Evolutionary conservation across 2,113 vertebrate genomes (phyloP).

Genomic region (Garra rufa): DNA sequence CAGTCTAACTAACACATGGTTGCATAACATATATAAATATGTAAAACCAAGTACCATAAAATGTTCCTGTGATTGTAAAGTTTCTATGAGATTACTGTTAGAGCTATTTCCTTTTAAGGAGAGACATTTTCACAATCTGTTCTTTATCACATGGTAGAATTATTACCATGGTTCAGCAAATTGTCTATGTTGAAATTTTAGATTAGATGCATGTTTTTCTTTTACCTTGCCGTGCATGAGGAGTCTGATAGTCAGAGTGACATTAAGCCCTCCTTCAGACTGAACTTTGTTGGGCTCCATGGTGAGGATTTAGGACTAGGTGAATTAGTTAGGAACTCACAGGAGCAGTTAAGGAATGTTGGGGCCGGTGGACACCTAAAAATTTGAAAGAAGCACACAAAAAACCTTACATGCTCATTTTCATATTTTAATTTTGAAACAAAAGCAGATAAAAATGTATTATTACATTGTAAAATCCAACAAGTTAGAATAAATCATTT

Average conservation of each 20-base stretch:
- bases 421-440: background rate
- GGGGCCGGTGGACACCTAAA: conserved; percentile 76
- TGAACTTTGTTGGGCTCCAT: conserved; percentile 93
- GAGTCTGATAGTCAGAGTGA: conserved; percentile 95
- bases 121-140: background rate
- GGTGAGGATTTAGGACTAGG: conserved; percentile 52
- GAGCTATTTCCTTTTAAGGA: background rate
- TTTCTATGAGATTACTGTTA: background rate
- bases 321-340: conserved; percentile 63
- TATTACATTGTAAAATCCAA: background rate
- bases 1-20: background rate
- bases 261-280: conserved; percentile 92
- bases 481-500: background rate
- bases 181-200: background rate
- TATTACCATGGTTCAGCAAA: background rate
- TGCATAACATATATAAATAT: background rate
- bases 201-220: background rate
- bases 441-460: background rate
- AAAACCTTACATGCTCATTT: background rate
- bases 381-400: background rate
- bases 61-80: background rate
- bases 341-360: conserved; percentile 69
- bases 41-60: background rate
- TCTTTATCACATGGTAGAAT: background rate
- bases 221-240: conserved; percentile 97